Evolutionary conservation across 2,888 invertebrate genomes (phyloP).

Genomic region (Anodontia alba): DNA sequence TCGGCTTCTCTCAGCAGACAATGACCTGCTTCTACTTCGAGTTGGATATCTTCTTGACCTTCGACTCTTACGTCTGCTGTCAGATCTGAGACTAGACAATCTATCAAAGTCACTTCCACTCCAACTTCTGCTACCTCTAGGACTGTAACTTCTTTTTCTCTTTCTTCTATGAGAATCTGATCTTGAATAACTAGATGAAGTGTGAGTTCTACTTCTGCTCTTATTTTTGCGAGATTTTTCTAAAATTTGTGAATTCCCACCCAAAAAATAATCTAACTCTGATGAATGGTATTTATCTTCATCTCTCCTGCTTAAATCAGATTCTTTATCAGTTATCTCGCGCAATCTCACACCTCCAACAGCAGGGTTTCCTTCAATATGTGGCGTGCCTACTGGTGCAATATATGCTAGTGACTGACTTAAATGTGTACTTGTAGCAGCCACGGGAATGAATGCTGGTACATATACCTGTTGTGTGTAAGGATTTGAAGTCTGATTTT

Average conservation of each 20-base stretch:
- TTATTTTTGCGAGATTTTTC: background rate
- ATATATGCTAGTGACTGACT: background rate
- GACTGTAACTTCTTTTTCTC: background rate
- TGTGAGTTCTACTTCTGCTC: background rate
- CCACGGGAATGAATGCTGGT: slow-evolving; percentile 10
- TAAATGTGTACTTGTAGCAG: background rate
- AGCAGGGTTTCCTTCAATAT: background rate
- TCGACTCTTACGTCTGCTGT: background rate
- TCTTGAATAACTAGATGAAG: background rate
- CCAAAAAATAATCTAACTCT: slow-evolving; percentile 7
- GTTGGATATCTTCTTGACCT: background rate
- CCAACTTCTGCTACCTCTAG: background rate
- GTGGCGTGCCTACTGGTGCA: background rate
- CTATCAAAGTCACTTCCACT: background rate
- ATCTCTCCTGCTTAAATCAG: background rate
- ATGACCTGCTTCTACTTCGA: background rate
- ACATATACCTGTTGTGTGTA: background rate
- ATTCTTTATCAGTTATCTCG: background rate
- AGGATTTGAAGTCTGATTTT: background rate
- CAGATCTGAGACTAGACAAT: background rate
- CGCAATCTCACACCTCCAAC: background rate
- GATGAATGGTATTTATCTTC: slow-evolving; percentile 5
- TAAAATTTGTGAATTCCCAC: background rate
- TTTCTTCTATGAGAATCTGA: background rate
- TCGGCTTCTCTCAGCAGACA: background rate